Percentiles rank a stretch among this genome's conserved stretches.
These are phyloP conservation scores for Cheilosia pagana DNA, from an alignment of 2,888 invertebrate species.

Conservation along the genomic window DNA sequence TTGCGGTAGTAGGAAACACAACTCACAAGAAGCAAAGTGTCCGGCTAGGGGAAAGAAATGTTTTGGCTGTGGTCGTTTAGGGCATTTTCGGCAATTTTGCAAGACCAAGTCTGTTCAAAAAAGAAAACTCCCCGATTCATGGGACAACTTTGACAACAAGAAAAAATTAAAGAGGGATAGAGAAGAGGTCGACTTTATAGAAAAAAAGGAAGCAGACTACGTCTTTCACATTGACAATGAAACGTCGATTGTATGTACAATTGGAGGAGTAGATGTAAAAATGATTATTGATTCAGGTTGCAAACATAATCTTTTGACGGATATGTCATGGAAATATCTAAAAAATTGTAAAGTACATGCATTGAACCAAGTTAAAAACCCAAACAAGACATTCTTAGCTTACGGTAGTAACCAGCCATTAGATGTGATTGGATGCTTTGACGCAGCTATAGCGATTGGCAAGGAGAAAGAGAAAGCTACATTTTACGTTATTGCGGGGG, in stretches of 20 bases:
- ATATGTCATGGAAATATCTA: too few species aligned
- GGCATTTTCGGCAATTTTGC: constrained; percentile 26
- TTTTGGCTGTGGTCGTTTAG: constrained; percentile 5
- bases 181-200: constrained; percentile 46
- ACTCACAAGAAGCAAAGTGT: constrained; percentile 9
- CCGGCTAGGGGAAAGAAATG: constrained; percentile 16
- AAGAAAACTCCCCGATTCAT: constrained; percentile 12
- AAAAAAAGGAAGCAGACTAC: constrained; percentile 40
- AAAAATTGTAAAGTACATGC: too few species aligned
- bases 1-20: constrained; percentile 29
- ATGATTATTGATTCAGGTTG: too few species aligned
- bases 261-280: constrained; percentile 34
- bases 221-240: constrained; percentile 45
- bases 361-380: too few species aligned
- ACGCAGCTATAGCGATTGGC: too few species aligned
- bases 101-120: constrained; percentile 6
- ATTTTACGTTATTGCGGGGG: too few species aligned
- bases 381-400: too few species aligned
- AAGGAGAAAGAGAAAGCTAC: too few species aligned
- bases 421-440: too few species aligned
- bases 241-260: constrained; percentile 29
- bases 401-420: too few species aligned
- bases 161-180: constrained; percentile 34
- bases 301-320: too few species aligned
- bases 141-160: constrained; percentile 5